These are phyloP conservation scores for Mactra quadrangularis DNA, from an alignment of 1,140 invertebrate genomes.

Conservation along the genomic window DNA sequence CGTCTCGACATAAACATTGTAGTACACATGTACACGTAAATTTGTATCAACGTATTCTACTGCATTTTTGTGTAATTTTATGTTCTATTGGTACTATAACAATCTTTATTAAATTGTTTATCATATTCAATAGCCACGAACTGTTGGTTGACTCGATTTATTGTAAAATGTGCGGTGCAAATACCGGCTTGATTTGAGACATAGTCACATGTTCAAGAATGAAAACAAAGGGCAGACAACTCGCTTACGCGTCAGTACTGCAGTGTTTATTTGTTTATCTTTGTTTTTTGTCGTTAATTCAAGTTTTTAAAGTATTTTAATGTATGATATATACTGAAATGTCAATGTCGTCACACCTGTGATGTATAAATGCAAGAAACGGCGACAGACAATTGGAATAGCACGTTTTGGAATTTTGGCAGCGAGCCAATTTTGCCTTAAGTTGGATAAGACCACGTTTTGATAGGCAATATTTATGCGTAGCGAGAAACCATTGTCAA, in stretches of 20 bases:
- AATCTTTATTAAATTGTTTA: conserved; percentile 20
- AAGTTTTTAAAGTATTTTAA: no score
- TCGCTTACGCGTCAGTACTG: conserved; percentile 15
- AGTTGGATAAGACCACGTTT: conserved; percentile 22
- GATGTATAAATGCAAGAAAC: background rate
- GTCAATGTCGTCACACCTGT: no score
- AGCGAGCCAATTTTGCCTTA: conserved; percentile 12
- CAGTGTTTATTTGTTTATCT: background rate
- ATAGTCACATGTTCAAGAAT: conserved; percentile 69
- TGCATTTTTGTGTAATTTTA: background rate
- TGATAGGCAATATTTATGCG: no score
- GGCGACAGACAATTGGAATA: background rate
- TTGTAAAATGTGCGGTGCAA: conserved; percentile 8
- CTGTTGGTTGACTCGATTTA: background rate
- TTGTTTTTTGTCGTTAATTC: no score
- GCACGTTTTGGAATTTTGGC: conserved; percentile 37
- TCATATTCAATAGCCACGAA: conserved; percentile 14
- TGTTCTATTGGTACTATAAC: conserved; percentile 4
- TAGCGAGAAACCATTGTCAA: no score
- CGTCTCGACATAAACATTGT: conserved; percentile 65
- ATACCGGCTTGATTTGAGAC: conserved; percentile 29
- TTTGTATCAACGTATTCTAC: conserved; percentile 34
- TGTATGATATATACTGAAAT: no score
- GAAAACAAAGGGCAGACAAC: conserved; percentile 74
- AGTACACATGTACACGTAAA: conserved; percentile 60